These are phyloP conservation scores for Formica exsecta DNA, from an alignment of 1,140 invertebrate species.

Conservation along the genomic window DNA sequence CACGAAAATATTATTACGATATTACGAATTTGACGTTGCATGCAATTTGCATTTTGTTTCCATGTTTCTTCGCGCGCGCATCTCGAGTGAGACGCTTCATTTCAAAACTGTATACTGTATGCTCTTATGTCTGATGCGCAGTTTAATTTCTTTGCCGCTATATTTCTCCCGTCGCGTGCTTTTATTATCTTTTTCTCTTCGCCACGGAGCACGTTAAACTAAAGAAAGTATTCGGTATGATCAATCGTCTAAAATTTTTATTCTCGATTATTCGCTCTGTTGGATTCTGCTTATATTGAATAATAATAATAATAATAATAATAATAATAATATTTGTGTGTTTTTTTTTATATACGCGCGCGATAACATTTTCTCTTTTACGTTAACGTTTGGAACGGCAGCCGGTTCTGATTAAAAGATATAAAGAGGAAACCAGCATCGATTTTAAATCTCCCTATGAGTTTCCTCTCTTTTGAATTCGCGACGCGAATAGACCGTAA, in stretches of 20 bases:
- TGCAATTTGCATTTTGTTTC: constrained; percentile 24
- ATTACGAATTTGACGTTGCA: constrained; percentile 13
- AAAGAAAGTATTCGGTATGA: neutral
- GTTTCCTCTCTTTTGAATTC: constrained; percentile 43
- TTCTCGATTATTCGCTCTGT: constrained; percentile 30
- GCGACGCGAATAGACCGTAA: constrained; percentile 41
- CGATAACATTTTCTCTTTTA: neutral
- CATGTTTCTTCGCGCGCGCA: neutral
- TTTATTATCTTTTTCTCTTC: constrained; percentile 15
- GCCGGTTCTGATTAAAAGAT: neutral
- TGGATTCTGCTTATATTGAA: neutral
- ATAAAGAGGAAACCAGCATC: constrained; percentile 29
- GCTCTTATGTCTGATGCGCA: constrained; percentile 15
- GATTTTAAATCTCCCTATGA: constrained; percentile 36
- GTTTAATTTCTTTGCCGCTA: constrained; percentile 44
- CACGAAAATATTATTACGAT: neutral
- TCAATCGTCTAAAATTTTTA: constrained; percentile 42
- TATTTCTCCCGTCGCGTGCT: neutral
- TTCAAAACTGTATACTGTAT: constrained; percentile 7
- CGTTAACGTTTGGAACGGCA: neutral
- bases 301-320: neutral
- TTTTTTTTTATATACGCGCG: neutral
- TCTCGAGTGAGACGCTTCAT: constrained; percentile 12
- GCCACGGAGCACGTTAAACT: neutral
- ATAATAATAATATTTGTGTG: constrained; percentile 22